phyloP scores from a whole-genome alignment of 2,797 vertebrate genomes.

The Tapirus indicus region DNA sequence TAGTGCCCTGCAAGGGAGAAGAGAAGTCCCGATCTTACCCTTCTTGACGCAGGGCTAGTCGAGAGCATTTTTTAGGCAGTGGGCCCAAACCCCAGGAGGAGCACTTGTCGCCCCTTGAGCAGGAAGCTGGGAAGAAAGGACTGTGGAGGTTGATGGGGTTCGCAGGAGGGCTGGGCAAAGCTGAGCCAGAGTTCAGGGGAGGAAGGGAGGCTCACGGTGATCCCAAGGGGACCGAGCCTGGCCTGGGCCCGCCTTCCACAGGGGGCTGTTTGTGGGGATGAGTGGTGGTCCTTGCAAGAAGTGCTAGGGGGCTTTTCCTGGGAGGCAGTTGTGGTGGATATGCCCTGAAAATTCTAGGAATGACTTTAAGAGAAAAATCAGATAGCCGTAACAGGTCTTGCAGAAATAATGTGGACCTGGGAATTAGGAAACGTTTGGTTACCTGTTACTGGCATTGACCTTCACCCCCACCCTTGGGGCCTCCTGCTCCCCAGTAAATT shows the following conservation, averaged over 20 bases:
- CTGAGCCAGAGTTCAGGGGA: background rate
- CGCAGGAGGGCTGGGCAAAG: background rate
- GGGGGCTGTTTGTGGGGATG: background rate
- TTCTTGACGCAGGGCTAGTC: background rate
- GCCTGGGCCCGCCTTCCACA: background rate
- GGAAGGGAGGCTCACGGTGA: background rate
- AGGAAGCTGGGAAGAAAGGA: background rate
- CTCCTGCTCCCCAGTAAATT: background rate
- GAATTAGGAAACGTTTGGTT: background rate
- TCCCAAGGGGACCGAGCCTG: background rate
- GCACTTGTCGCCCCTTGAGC: background rate
- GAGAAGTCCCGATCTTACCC: background rate
- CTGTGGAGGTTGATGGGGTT: background rate
- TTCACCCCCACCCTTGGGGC: background rate
- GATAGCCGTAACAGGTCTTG: background rate
- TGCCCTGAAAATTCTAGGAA: background rate
- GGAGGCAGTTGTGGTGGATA: background rate
- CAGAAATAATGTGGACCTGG: background rate
- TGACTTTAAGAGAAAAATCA: slow-evolving; percentile 37
- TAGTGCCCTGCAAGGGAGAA: background rate
- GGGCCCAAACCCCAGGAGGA: background rate
- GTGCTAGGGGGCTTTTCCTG: background rate
- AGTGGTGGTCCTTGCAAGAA: background rate
- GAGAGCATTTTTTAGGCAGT: background rate
- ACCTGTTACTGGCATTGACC: background rate